Conservation (phyloP, 2,113 vertebrate species). For the Megaleporinus macrocephalus region DNA sequence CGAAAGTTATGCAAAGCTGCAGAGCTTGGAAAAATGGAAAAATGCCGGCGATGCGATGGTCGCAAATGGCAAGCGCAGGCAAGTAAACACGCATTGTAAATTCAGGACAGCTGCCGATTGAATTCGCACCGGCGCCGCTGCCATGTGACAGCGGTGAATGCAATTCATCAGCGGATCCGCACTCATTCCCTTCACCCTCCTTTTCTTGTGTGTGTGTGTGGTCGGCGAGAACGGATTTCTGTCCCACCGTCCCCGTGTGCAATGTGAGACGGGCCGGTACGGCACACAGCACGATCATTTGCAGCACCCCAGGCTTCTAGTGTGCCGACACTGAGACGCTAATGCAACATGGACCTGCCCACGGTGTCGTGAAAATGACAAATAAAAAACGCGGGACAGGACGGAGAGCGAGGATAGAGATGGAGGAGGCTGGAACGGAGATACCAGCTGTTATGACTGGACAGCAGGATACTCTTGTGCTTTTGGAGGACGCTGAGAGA, state of each 20-base stretch:
- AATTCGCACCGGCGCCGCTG: slow-evolving; percentile 48
- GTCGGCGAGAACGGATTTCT: slow-evolving; percentile 51
- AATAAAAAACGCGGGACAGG: slow-evolving; percentile 8
- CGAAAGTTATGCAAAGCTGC: neutral
- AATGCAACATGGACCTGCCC: slow-evolving; percentile 4
- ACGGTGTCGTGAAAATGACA: slow-evolving; percentile 27
- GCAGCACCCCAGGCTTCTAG: neutral
- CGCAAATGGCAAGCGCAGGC: neutral
- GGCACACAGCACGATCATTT: slow-evolving; percentile 46
- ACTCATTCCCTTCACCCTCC: slow-evolving; percentile 23
- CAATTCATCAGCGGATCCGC: slow-evolving; percentile 30
- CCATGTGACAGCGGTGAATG: slow-evolving; percentile 31
- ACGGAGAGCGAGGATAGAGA: neutral
- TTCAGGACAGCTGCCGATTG: slow-evolving; percentile 3
- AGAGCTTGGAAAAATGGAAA: neutral
- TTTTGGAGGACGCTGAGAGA: slow-evolving; percentile 33
- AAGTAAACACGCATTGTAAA: neutral
- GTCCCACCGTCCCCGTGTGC: slow-evolving; percentile 38
- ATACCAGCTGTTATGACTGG: neutral
- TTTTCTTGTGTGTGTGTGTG: neutral
- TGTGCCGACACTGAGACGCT: slow-evolving; percentile 5
- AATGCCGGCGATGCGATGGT: neutral
- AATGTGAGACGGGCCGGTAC: slow-evolving; percentile 49
- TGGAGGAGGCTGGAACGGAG: neutral
- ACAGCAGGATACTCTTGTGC: neutral